A percentile compares a stretch with the other conserved stretches of the same genome.
phyloP scores from a whole-genome alignment of 2,113 vertebrate genomes.

The Ptilorrhoa leucosticta region DNA sequence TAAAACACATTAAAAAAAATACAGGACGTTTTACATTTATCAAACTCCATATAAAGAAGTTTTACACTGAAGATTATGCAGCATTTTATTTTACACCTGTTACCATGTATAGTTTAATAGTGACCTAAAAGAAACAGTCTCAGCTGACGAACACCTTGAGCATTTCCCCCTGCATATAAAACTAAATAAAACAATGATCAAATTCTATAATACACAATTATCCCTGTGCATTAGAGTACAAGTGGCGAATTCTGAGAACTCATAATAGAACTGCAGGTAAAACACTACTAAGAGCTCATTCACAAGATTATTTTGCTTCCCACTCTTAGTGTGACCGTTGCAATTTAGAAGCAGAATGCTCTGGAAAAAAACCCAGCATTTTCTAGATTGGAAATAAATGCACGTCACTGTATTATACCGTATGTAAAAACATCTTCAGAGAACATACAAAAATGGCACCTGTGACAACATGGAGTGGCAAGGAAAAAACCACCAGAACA shows the following conservation, averaged over 20 bases:
- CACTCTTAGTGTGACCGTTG: neutral
- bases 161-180: neutral
- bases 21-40: neutral
- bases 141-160: neutral
- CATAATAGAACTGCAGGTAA: neutral
- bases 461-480: neutral
- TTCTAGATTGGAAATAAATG: neutral
- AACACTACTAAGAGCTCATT: neutral
- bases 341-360: neutral
- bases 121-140: neutral
- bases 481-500: neutral
- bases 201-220: neutral
- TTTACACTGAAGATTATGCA: conserved; percentile 6
- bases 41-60: neutral
- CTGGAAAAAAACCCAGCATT: neutral
- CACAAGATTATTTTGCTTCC: neutral
- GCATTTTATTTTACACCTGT: conserved; percentile 27
- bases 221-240: neutral
- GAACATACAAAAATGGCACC: neutral
- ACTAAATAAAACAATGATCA: neutral
- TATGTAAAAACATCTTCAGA: neutral
- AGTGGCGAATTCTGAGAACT: neutral
- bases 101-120: neutral
- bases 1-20: neutral
- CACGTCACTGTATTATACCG: neutral